Base-by-base conservation (phyloP, 2,888 invertebrate species). In the Choreutis nemorana region DNA sequence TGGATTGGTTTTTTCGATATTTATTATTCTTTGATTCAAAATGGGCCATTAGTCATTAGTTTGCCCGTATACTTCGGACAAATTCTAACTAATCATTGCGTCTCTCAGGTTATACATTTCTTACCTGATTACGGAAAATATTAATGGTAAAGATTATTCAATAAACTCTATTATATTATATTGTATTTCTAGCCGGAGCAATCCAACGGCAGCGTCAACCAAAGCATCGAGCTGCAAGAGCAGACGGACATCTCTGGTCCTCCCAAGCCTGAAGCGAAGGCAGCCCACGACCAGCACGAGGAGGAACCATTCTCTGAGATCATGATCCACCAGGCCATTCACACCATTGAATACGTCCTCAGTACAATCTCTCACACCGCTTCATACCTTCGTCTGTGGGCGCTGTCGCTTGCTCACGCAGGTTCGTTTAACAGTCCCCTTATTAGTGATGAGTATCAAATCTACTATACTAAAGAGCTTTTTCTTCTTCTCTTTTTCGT, bases 341-440 rank as follows among this genome's bases (percentile, higher is more conserved):
- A 97, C 68, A 97, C 97, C 1, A 96, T 97, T 36, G 97, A 97
- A 77, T 98, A 94, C 55, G 94, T 95, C 39, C 84, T 97, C 38
- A 95, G 96, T 50, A 96, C 96, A 34, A 89, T 98, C 42, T 97
- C 97, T 0, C 96, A 98, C 59, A 97, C 97, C 0, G 97, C 97
- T 1, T 97, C 96, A 0, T 97, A 97, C 62, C 84, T 97, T 23
- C 91, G 97, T 50, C 81, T 98, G 39, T 97, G 97, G 97, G 97
- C 97, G 6, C 72, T 98, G 45, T 96, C 96, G 26, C 81, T 97
- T 35, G 97, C 97, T 45, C 97, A 97, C 73, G 91, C 94, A 36
- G 94, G 94, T 93, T 81, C 82, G 84, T 83, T 32, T 13, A 23
- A n/a, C 1, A n/a, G 9, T n/a, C 9, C 4, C 9, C 9, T 23